Percentiles rank a stretch among this genome's conserved stretches.
These are phyloP conservation scores for Rhorus exstirpatorius DNA, from an alignment of 2,888 invertebrate genomes.

Conservation along the genomic window DNA sequence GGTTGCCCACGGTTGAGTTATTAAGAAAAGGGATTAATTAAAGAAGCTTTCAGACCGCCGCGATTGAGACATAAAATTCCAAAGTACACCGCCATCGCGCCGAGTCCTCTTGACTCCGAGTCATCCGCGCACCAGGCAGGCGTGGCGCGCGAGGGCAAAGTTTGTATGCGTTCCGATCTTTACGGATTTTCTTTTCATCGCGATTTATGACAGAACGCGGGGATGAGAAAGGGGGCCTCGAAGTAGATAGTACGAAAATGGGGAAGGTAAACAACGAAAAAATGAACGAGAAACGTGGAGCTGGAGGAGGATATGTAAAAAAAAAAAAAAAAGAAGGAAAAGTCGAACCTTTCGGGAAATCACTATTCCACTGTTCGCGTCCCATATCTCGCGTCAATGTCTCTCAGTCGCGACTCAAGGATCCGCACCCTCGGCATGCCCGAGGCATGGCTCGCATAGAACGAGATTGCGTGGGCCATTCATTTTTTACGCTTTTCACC, in stretches of 20 bases:
- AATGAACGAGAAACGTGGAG: too few species aligned
- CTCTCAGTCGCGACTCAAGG: slow-evolving; percentile 1
- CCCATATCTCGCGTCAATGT: slow-evolving; percentile 1
- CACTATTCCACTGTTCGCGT: too few species aligned
- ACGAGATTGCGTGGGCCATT: not conserved
- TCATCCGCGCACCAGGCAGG: slow-evolving; percentile 8
- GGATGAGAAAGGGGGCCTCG: too few species aligned
- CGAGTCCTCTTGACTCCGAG: not conserved
- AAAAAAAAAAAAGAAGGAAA: slow-evolving; percentile 12
- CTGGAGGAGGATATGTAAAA: slow-evolving; percentile 2
- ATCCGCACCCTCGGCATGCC: not conserved
- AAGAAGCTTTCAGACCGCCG: slow-evolving; percentile 46
- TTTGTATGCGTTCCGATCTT: not conserved
- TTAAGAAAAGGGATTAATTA: slow-evolving; percentile 57
- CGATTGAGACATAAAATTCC: slow-evolving; percentile 38
- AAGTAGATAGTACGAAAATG: too few species aligned
- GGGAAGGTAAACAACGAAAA: too few species aligned
- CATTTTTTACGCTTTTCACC: slow-evolving; percentile 2
- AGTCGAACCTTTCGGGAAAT: not conserved
- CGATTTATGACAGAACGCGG: too few species aligned
- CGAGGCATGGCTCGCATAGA: not conserved
- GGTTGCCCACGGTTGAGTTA: slow-evolving; percentile 19
- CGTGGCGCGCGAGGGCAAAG: too few species aligned
- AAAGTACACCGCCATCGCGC: not conserved
- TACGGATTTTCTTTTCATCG: slow-evolving; percentile 13